These are phyloP conservation scores for Synanthedon myopaeformis DNA, from an alignment of 2,888 invertebrate genomes.

Conservation along the genomic window DNA sequence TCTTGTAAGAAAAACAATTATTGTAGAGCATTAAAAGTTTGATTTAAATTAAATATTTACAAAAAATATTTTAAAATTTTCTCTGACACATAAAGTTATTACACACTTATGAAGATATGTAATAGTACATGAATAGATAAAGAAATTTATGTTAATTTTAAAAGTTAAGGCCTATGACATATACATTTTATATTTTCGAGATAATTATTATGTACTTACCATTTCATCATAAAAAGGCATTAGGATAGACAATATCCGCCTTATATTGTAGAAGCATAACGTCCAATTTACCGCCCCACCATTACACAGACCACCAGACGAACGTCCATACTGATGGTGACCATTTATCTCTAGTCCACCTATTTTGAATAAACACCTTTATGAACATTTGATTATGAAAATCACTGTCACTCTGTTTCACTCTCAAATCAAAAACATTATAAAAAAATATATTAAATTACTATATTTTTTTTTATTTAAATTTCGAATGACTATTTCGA, in stretches of 20 bases:
- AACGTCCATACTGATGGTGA: conserved; percentile 20
- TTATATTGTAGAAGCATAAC: conserved; percentile 51
- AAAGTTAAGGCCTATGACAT: too few relatives aligned
- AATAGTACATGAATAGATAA: too few relatives aligned
- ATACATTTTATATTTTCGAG: neutral
- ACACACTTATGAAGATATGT: too few relatives aligned
- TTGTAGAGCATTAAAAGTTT: too few relatives aligned
- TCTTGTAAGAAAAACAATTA: too few relatives aligned
- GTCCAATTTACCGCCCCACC: conserved; percentile 47
- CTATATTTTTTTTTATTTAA: too few relatives aligned
- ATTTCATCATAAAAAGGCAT: conserved; percentile 64
- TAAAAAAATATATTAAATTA: neutral
- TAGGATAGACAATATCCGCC: conserved; percentile 42
- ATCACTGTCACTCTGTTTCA: neutral
- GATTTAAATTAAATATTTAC: too few relatives aligned
- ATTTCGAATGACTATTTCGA: too few relatives aligned
- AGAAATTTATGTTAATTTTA: too few relatives aligned
- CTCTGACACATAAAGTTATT: too few relatives aligned
- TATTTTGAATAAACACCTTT: conserved; percentile 40
- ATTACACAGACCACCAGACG: conserved; percentile 27
- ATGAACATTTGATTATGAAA: conserved; percentile 12
- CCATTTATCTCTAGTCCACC: conserved; percentile 23
- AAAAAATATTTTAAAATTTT: too few relatives aligned
- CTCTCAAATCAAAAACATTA: neutral
- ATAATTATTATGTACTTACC: conserved; percentile 29